Evolutionary conservation across 2,113 vertebrate genomes (phyloP).

Genomic region (Cettia cetti): DNA sequence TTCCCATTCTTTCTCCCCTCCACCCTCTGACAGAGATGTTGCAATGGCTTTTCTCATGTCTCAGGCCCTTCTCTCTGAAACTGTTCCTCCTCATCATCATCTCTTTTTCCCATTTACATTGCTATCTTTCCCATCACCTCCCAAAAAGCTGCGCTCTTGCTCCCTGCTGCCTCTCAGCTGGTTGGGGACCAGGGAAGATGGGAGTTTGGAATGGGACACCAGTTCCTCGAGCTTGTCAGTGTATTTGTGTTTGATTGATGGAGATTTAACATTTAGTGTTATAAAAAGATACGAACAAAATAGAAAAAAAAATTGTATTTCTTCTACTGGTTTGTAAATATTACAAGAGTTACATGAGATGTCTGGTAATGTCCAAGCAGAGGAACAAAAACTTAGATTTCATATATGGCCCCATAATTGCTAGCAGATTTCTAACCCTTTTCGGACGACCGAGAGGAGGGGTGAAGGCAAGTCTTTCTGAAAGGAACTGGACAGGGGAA

Average conservation of each 20-base stretch:
- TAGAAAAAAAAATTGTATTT: slow-evolving; percentile 31
- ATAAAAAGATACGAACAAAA: slow-evolving; percentile 57
- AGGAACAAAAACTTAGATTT: slow-evolving; percentile 56
- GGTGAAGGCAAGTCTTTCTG: slow-evolving; percentile 42
- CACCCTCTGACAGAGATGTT: background rate
- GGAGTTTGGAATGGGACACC: slow-evolving; percentile 54
- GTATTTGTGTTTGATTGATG: slow-evolving; percentile 67
- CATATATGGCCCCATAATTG: slow-evolving; percentile 52
- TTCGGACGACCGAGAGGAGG: slow-evolving; percentile 18
- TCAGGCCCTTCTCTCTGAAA: background rate
- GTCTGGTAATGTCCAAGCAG: slow-evolving; percentile 60
- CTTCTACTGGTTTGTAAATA: slow-evolving; percentile 72
- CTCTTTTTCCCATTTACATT: background rate
- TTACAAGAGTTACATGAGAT: slow-evolving; percentile 51
- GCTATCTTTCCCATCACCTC: background rate
- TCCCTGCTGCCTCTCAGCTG: slow-evolving; percentile 21
- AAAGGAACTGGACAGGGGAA: background rate
- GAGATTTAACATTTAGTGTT: slow-evolving; percentile 66
- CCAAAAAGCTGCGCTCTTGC: background rate
- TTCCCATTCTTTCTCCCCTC: background rate
- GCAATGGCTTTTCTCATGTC: background rate
- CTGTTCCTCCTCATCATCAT: background rate
- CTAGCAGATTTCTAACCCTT: slow-evolving; percentile 59
- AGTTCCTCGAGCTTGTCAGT: slow-evolving; percentile 60
- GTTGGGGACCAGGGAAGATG: background rate